These are phyloP conservation scores for Ophion ellenae DNA, from an alignment of 2,888 invertebrate species.

Conservation along the genomic window DNA sequence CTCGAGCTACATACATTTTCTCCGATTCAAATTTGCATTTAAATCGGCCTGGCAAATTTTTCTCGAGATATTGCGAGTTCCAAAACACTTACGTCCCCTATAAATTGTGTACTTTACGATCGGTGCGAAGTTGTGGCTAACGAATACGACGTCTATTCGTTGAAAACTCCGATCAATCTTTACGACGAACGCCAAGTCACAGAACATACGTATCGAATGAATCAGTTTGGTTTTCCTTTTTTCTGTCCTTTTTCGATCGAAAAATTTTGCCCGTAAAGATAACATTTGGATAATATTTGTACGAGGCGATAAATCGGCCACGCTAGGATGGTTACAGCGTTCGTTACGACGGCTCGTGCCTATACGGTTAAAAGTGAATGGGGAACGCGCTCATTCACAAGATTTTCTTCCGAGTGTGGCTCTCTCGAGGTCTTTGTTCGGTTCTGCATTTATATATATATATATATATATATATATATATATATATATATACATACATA, in stretches of 20 bases:
- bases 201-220: slow-evolving; percentile 1
- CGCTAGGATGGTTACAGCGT: slow-evolving; percentile 63
- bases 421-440: slow-evolving; percentile 62
- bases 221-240: slow-evolving; percentile 9
- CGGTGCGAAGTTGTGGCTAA: background rate
- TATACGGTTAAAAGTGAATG: slow-evolving; percentile 81
- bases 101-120: slow-evolving; percentile 11
- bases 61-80: slow-evolving; percentile 6
- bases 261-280: slow-evolving; percentile 25
- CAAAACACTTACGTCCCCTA: background rate
- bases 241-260: background rate
- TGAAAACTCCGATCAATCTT: slow-evolving; percentile 39
- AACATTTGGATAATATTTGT: slow-evolving; percentile 50
- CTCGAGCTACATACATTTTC: background rate
- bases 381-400: slow-evolving; percentile 82
- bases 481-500: slow-evolving; percentile 32
- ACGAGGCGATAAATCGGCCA: slow-evolving; percentile 65
- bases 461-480: slow-evolving; percentile 34
- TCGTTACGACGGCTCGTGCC: slow-evolving; percentile 69
- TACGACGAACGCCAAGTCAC: slow-evolving; percentile 12
- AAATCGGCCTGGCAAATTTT: background rate
- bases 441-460: slow-evolving; percentile 34
- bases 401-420: slow-evolving; percentile 78
- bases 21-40: background rate
- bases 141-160: background rate